Base-by-base conservation (phyloP, 2,113 vertebrate genomes). In the rabbit (Oryctolagus cuniculus) region DNA sequence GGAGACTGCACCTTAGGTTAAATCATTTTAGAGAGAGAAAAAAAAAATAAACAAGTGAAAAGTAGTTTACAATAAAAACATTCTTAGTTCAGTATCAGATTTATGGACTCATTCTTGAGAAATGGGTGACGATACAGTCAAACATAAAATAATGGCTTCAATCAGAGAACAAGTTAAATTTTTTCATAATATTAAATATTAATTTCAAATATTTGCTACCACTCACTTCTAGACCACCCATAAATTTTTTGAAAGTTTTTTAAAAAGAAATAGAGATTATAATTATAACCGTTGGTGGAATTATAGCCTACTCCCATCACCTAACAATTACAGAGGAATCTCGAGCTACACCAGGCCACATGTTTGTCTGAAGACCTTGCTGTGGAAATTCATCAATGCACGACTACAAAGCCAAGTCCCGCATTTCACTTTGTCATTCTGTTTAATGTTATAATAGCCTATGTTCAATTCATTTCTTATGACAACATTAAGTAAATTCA, bases 401-500 rank as follows among this genome's bases (percentile, higher is more conserved):
- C 19, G 31, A 92, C 36, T 82, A 89, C 22, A 95, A 95, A 94
- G 92, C 51, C 74, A 53, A 93, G 73, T n/a, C 44, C 74, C 0
- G 9, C n/a, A 92, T 90, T 93, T 85, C 66, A 91, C 83, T 78
- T 85, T 88, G 64, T 85, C 87, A 74, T 90, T 87, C 61, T 69
- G 58, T 91, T 83, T 94, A 78, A 91, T 85, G 55, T 81, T 87
- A 6, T 79, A 88, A 96, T 70, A 58, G 44, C 69, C 82, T 93
- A 67, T 27, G 88, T 70, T 87, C 72, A 89, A 91, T 94, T 94
- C 90, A 96, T 84, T 96, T 83, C 86, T 79, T 92, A 74, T 63
- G 58, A 87, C 93, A 90, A 91, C 79, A 89, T 82, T 90, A 96
- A 95, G 49, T 55, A 92, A 93, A 85, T 69, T 93, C 85, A 90